These are phyloP conservation scores for Drosophila sproati DNA, from an alignment of 1,140 invertebrate genomes.

Conservation along the genomic window DNA sequence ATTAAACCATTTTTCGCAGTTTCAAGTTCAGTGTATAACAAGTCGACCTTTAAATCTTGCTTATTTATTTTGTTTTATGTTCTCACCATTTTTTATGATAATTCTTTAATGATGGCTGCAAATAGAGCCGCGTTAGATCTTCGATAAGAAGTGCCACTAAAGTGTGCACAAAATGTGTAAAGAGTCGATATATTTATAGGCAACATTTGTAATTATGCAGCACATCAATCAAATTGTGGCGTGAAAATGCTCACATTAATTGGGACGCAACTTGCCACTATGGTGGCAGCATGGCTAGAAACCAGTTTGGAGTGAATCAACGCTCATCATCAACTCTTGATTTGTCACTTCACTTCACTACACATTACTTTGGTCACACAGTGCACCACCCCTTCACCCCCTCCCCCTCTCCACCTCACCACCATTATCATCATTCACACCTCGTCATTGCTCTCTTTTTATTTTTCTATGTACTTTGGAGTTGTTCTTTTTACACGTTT, in stretches of 20 bases:
- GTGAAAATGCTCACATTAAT: constrained; percentile 71
- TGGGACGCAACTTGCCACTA: constrained; percentile 37
- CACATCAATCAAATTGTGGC: constrained; percentile 64
- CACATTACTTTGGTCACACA: constrained; percentile 23
- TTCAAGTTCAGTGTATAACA: not conserved
- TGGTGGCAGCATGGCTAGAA: constrained; percentile 1
- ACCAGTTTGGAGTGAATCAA: constrained; percentile 26
- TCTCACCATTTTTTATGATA: constrained; percentile 7
- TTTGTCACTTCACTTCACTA: constrained; percentile 37
- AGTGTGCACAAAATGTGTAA: not conserved
- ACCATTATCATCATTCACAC: constrained; percentile 15
- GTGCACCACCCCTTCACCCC: constrained; percentile 39
- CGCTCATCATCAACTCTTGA: constrained; percentile 34
- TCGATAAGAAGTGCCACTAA: constrained; percentile 29
- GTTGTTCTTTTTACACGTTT: constrained; percentile 25
- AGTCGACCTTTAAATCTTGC: not conserved
- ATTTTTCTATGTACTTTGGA: constrained; percentile 23
- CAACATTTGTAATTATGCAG: constrained; percentile 48
- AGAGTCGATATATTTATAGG: constrained; percentile 37
- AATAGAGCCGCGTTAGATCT: constrained; percentile 27
- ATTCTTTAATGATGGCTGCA: constrained; percentile 24
- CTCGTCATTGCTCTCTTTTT: constrained; percentile 46
- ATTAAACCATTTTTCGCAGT: no score
- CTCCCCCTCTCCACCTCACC: not conserved
- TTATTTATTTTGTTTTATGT: not conserved